Evolutionary conservation across 35 echinoderm and acorn worm species (phyloP).

Genomic region (Antedon bifida): DNA sequence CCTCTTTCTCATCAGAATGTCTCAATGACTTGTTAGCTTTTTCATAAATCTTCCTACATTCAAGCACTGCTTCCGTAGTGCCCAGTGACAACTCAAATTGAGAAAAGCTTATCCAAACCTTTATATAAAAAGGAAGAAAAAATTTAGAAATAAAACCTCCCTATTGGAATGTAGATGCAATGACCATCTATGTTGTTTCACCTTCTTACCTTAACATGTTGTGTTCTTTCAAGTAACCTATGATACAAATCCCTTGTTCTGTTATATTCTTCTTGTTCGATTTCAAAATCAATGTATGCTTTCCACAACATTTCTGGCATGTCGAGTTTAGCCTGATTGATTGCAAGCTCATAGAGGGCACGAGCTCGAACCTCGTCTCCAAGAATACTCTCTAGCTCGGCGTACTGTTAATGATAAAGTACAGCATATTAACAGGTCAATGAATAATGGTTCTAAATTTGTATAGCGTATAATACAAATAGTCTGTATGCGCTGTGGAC

Average conservation of each 20-base stretch:
- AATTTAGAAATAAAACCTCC: neutral
- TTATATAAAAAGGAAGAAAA: neutral
- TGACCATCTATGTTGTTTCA: too few species aligned
- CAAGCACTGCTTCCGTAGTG: slow-evolving; percentile 43
- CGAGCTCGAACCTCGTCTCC: slow-evolving; percentile 69
- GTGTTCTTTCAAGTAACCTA: slow-evolving; percentile 84
- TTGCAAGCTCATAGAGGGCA: slow-evolving; percentile 85
- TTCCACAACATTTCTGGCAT: slow-evolving; percentile 97
- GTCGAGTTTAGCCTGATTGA: slow-evolving; percentile 76
- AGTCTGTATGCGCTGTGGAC: too few species aligned
- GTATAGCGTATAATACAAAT: too few species aligned
- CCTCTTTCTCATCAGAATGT: slow-evolving; percentile 71
- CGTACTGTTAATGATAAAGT: neutral
- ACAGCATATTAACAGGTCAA: neutral
- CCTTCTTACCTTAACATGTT: slow-evolving; percentile 99
- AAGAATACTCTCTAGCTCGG: slow-evolving; percentile 73
- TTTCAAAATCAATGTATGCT: slow-evolving; percentile 97
- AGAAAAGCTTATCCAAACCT: slow-evolving; percentile 98
- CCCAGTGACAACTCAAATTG: slow-evolving; percentile 91
- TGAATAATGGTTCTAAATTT: neutral
- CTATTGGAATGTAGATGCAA: too few species aligned
- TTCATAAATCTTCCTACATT: slow-evolving; percentile 56
- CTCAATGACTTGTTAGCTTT: slow-evolving; percentile 67
- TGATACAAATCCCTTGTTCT: slow-evolving; percentile 65
- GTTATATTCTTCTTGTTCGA: slow-evolving; percentile 95